phyloP scores from a whole-genome alignment of 2,888 invertebrate genomes.

The Eudemis profundana region DNA sequence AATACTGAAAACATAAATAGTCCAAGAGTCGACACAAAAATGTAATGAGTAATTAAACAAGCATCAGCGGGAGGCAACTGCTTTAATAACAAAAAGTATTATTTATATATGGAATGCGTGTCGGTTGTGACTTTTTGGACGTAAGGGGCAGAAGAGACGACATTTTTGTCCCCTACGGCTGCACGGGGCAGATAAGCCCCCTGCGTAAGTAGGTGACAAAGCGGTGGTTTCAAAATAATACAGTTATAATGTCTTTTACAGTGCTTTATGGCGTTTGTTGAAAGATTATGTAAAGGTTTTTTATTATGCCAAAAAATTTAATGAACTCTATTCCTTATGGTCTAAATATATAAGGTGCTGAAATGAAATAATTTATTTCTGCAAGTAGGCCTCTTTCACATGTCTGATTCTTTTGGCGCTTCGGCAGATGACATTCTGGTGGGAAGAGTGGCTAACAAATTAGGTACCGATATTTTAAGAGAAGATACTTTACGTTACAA shows the following conservation, averaged over 20 bases:
- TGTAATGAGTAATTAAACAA: conserved; percentile 43
- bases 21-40: conserved; percentile 35
- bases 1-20: conserved; percentile 31
- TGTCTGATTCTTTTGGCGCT: too few relatives aligned
- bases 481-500: too few relatives aligned
- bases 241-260: conserved; percentile 32
- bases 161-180: conserved; percentile 30
- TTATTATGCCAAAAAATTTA: background rate
- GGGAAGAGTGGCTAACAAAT: too few relatives aligned
- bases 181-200: conserved; percentile 22
- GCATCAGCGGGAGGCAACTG: conserved; percentile 12
- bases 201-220: conserved; percentile 27
- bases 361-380: too few relatives aligned
- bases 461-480: too few relatives aligned
- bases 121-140: conserved; percentile 1
- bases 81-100: background rate
- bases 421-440: too few relatives aligned
- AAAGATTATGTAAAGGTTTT: conserved; percentile 1
- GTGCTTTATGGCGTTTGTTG: conserved; percentile 8
- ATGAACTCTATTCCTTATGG: background rate
- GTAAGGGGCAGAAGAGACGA: background rate
- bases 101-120: background rate
- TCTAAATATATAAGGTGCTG: too few relatives aligned
- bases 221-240: conserved; percentile 46
- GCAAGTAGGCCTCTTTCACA: too few relatives aligned